Evolutionary conservation across 2,113 vertebrate genomes (phyloP).

Genomic region (Sylvilagus bachmani): DNA sequence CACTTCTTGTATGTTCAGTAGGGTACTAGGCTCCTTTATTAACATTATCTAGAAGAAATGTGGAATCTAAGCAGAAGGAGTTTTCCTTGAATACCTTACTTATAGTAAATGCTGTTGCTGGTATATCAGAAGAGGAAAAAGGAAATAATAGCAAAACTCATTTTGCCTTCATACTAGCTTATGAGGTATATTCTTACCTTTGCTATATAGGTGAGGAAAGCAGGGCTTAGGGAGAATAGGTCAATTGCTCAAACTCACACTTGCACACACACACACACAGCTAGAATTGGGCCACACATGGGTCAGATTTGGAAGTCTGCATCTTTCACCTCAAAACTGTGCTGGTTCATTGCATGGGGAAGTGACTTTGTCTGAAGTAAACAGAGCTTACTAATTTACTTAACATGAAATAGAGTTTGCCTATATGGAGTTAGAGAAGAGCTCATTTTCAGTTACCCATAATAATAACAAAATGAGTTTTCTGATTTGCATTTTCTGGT

Average conservation of each 20-base stretch:
- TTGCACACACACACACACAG: neutral
- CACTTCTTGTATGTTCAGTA: neutral
- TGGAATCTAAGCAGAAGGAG: constrained; percentile 38
- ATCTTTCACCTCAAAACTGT: neutral
- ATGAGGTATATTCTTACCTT: neutral
- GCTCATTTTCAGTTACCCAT: neutral
- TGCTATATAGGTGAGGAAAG: constrained; percentile 23
- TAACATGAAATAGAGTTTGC: neutral
- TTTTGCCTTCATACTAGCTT: neutral
- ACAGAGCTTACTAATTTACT: neutral
- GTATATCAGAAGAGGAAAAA: constrained; percentile 44
- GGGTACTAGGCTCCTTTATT: neutral
- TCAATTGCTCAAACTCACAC: constrained; percentile 6
- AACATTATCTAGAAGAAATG: constrained; percentile 50
- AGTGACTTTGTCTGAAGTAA: constrained; percentile 40
- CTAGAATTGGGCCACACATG: neutral
- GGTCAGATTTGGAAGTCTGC: neutral
- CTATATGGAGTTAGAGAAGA: constrained; percentile 24
- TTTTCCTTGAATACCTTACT: constrained; percentile 35
- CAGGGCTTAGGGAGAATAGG: neutral
- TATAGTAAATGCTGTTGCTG: constrained; percentile 44
- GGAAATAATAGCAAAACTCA: constrained; percentile 19
- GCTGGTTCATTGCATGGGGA: neutral
- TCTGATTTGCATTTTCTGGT: neutral
- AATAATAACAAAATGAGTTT: constrained; percentile 50